Conservation (phyloP, 2,797 vertebrate species). For the Hozukius guyotensis region DNA sequence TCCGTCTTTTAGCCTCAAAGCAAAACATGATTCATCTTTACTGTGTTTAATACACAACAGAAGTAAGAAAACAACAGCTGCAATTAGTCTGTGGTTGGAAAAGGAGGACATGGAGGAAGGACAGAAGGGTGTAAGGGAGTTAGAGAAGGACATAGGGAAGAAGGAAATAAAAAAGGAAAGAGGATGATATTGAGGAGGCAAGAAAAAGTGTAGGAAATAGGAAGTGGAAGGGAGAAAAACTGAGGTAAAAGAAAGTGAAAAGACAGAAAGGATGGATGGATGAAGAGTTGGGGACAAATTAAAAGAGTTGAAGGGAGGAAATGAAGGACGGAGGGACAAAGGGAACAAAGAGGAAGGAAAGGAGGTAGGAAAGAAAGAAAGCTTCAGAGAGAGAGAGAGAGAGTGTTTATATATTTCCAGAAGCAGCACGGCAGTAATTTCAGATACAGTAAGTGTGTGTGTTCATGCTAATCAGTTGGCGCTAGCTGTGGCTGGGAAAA, state of each 20-base stretch:
- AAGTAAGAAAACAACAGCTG: slow-evolving; percentile 62
- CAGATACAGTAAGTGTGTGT: slow-evolving; percentile 18
- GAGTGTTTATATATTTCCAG: background rate
- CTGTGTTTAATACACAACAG: slow-evolving; percentile 3
- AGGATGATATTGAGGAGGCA: no score
- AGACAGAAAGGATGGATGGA: background rate
- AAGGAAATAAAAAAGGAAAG: background rate
- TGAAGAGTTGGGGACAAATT: background rate
- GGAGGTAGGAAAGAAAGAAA: background rate
- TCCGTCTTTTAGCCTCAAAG: slow-evolving; percentile 49
- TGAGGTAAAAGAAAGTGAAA: background rate
- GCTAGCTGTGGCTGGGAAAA: slow-evolving; percentile 22
- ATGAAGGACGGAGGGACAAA: background rate
- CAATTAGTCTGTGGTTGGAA: slow-evolving; percentile 57
- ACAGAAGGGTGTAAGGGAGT: background rate
- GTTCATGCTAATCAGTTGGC: slow-evolving; percentile 17
- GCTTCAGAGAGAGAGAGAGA: background rate
- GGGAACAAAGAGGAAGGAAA: background rate
- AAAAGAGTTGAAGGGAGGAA: background rate
- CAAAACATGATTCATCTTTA: slow-evolving; percentile 42
- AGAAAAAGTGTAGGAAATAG: background rate
- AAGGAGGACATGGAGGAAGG: background rate
- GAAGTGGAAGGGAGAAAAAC: background rate
- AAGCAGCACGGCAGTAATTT: background rate
- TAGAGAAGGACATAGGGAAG: no score